Base-by-base conservation (phyloP, 2,113 vertebrate genomes). In the Gobiocypris rarus region DNA sequence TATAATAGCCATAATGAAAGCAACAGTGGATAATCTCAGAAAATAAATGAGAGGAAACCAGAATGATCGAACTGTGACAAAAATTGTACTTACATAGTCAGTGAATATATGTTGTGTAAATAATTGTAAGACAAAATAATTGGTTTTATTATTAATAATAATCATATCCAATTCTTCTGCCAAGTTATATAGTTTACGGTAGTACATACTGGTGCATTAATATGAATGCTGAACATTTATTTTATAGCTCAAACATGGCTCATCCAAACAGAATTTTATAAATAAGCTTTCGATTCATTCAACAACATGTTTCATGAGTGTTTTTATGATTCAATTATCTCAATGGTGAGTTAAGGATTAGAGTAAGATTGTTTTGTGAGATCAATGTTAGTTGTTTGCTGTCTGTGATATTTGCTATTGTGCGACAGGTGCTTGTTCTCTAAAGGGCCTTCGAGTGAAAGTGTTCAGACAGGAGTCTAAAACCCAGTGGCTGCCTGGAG, bases 401-500 rank as follows among this genome's bases (percentile, higher is more conserved):
- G 38, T 78, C 31, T 82, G 58, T 63, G 31, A 52, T 52, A 15
- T 73, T 61, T 77, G 28, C 9, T 28, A 79, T 50, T 78, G n/a
- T 77, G 56, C 45, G 45, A 63, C 87, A 87, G 88, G 86, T 41
- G 52, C 75, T 28, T 94, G 94, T 89, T 95, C 95, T 75, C 92
- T 96, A 91, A 96, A 96, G 86, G 95, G 96, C 88, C 95, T 95
- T 88, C 92, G 95, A 91, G 96, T 96, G 88, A 95, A 94, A 93
- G 95, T 96, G 54, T 96, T 96, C 90, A 94, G 95, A 93, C 96
- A 96, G 88, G 95, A 97, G 75, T 96, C 95, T 92, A 96, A 96
- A 94, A 95, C 95, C 91, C 95, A 96, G 94, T 96, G 96, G 96
- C 95, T 97, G 86, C 94, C 95, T 92, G 96, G 95, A 81, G 94